A percentile compares a stretch with the other conserved stretches of the same genome.
phyloP scores from a whole-genome alignment of 2,797 vertebrate genomes.

The Apogon hyalosoma region DNA sequence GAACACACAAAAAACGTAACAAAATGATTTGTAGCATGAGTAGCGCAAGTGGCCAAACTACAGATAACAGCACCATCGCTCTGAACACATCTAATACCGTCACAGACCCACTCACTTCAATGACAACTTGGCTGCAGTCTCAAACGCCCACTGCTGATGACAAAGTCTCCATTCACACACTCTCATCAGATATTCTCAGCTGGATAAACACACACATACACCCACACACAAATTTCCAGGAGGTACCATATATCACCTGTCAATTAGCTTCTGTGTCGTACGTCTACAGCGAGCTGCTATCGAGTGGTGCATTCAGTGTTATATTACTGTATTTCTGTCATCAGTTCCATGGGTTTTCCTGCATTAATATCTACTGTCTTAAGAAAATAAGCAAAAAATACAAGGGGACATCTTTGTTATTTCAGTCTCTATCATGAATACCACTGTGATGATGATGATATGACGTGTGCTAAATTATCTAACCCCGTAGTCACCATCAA shows the following conservation, averaged over 20 bases:
- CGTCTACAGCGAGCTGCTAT: neutral
- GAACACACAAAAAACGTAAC: slow-evolving; percentile 24
- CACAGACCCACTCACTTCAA: slow-evolving; percentile 25
- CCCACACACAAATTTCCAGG: slow-evolving; percentile 20
- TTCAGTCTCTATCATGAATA: no score
- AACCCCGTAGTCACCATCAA: no score
- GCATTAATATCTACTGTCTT: no score
- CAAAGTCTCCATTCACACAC: slow-evolving; percentile 51
- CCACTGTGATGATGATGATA: no score
- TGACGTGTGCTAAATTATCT: no score
- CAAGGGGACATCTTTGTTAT: no score
- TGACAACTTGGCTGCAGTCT: slow-evolving; percentile 31
- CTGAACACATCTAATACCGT: slow-evolving; percentile 13
- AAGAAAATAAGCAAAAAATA: no score
- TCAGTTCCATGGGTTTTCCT: no score
- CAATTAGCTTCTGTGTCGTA: neutral
- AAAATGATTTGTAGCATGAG: slow-evolving; percentile 32
- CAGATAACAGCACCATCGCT: slow-evolving; percentile 24
- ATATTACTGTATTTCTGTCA: no score
- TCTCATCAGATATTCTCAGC: slow-evolving; percentile 34
- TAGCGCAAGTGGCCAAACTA: slow-evolving; percentile 22
- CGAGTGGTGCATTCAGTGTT: no score
- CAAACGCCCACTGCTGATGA: slow-evolving; percentile 25
- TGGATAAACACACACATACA: slow-evolving; percentile 20
- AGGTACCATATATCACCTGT: slow-evolving; percentile 14